Evolutionary conservation across 2,797 vertebrate species (phyloP).

Genomic region (Mormyrus hasselquistii): DNA sequence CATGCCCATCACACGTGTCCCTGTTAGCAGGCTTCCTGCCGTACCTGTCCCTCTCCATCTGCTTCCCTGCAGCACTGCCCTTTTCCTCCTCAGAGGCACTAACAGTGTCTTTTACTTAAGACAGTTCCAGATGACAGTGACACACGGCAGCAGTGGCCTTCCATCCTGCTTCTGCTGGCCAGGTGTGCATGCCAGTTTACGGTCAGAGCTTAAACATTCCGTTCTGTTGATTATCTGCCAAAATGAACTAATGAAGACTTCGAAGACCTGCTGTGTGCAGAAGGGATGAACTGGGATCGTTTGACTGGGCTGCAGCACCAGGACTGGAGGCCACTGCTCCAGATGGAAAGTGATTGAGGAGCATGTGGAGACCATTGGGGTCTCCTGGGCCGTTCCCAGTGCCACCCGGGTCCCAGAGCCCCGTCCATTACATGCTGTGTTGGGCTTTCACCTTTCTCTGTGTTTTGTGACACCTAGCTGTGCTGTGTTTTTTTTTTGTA

Average conservation of each 20-base stretch:
- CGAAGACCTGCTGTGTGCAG: neutral
- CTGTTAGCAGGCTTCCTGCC: neutral
- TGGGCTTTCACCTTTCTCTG: neutral
- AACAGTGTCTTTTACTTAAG: neutral
- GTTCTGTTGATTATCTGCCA: neutral
- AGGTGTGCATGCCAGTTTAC: neutral
- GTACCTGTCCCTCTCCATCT: neutral
- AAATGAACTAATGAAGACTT: neutral
- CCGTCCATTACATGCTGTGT: neutral
- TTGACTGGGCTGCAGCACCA: neutral
- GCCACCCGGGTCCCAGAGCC: neutral
- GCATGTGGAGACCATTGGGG: neutral
- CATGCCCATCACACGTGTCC: neutral
- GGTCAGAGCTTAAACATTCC: neutral
- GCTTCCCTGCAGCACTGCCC: neutral
- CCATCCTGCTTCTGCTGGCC: neutral
- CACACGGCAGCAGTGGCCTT: neutral
- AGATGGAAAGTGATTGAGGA: neutral
- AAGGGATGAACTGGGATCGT: neutral
- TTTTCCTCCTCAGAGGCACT: neutral
- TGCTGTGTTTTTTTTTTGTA: slow-evolving; percentile 7
- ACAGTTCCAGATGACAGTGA: neutral
- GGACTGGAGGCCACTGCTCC: neutral
- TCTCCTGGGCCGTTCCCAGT: neutral
- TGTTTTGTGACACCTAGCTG: neutral